phyloP scores from a whole-genome alignment of 1,140 invertebrate genomes.

The Atta cephalotes region DNA sequence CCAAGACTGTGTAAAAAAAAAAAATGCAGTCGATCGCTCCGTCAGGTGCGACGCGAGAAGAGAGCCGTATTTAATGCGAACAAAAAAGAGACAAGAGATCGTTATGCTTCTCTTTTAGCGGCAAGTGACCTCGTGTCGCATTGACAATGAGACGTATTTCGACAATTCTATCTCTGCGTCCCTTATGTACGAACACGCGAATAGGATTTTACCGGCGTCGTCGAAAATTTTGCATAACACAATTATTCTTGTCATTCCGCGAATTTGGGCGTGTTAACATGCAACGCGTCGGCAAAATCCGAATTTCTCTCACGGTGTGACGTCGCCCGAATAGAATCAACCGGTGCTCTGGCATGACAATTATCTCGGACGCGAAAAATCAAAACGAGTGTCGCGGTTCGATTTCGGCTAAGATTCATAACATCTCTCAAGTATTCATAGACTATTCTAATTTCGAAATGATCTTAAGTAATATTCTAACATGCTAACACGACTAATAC shows the following conservation, averaged over 20 bases:
- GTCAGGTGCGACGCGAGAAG: background rate
- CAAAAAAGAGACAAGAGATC: background rate
- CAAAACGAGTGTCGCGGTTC: background rate
- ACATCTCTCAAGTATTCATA: background rate
- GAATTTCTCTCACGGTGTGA: background rate
- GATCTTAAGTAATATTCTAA: too few relatives aligned
- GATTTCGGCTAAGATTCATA: background rate
- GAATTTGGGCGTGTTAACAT: constrained; percentile 10
- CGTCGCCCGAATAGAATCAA: background rate
- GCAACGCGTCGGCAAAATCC: background rate
- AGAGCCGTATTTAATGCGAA: background rate
- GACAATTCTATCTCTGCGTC: background rate
- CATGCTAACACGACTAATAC: too few relatives aligned
- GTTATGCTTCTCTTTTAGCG: background rate
- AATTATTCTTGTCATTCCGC: constrained; percentile 1
- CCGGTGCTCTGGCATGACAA: background rate
- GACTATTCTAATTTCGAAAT: too few relatives aligned
- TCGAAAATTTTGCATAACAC: constrained; percentile 21
- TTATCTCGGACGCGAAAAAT: background rate
- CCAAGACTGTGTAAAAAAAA: background rate
- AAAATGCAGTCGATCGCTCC: background rate
- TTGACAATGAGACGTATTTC: background rate
- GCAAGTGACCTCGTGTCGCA: background rate
- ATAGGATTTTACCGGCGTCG: constrained; percentile 6
- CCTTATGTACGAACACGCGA: background rate